Base-by-base conservation (phyloP, 1,140 invertebrate genomes). In the Odontomachus brunneus region DNA sequence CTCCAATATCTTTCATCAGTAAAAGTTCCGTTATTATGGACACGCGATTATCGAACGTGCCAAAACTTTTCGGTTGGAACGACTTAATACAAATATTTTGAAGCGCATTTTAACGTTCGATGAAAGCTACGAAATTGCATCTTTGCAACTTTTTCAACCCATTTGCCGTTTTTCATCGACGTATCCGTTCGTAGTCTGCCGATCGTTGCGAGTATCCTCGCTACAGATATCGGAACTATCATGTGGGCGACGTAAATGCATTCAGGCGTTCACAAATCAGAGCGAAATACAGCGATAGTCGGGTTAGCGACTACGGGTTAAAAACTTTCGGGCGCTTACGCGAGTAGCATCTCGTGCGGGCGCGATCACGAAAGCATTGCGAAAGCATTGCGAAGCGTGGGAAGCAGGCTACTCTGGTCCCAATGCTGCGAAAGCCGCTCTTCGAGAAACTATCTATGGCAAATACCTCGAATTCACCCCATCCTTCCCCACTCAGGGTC, bases 371-470 rank as follows among this genome's bases (percentile, higher is more conserved):
- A n/a, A n/a, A n/a, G n/a, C n/a, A 57, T 57, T 57, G 55, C 24
- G 24, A 57, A n/a, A n/a, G 38, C 55, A 5, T n/a, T n/a, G 55
- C 55, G n/a, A 57, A 5, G n/a, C 55, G 55, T 57, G 55, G 55
- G 55, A 57, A 57, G 24, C 55, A 24, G 55, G 4, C 59, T 44
- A 63, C 49, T 67, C 48, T 17, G 49, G 17, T 49, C 33, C 38
- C 60, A 15, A 19, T 15, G 14, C n/a, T 12, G 22, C 48, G 38
- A 49, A 83, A 51, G 71, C 66, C 59, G 44, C 81, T 84, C 87
- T 88, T 86, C 83, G 84, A 53, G 67, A 84, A 89, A 89, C 85
- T 88, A 90, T 88, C 87, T 87, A 88, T 89, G 85, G 82, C 84
- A 88, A 87, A 78, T 85, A 85, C 82, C 82, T 60, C 53, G 82